Base-by-base conservation (phyloP, 2,113 vertebrate genomes). In the Salminus brasiliensis region DNA sequence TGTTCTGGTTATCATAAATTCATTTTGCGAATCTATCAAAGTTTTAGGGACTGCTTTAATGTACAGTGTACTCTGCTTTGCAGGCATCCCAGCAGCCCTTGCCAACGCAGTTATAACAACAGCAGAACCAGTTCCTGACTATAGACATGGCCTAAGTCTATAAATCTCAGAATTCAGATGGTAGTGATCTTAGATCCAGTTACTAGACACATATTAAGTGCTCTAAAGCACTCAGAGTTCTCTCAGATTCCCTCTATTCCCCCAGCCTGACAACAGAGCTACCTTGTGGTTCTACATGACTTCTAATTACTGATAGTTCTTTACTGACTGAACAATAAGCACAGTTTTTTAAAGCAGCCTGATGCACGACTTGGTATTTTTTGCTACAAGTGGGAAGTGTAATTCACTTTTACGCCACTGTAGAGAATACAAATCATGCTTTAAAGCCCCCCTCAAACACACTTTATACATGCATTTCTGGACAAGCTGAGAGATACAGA, bases 31-130 rank as follows among this genome's bases (percentile, higher is more conserved):
- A 68, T 27, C 27, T 70, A 29, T 55, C 11, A 30, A 45, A 30
- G 4, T 29, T 39, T 3, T 39, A 41, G 41, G 16, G 9, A 3
- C 34, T 11, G 15, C 8, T 36, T 49, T 52, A 18, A 5, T 45
- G 43, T 10, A 23, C 27, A 62, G 3, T 36, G 2, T 34, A 0
- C 34, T 10, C 1, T 21, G 3, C 5, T 39, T 49, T 6, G 2
- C 16, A 21, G 39, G 34, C 67, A 52, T 72, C 23, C 23, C 36
- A 69, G 43, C n/a, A n/a, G n/a, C n/a, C n/a, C n/a, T n/a, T n/a
- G n/a, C n/a, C n/a, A n/a, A n/a, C n/a, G n/a, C n/a, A n/a, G n/a
- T 34, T 34, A 67, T 77, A 73, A 72, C 43, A 67, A 29, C 36
- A 60, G 15, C 60, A 8, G 67, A 39, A 41, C 36, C 39, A 36